These are phyloP conservation scores for Asarcornis scutulata DNA, from an alignment of 2,113 vertebrate genomes.

Conservation along the genomic window DNA sequence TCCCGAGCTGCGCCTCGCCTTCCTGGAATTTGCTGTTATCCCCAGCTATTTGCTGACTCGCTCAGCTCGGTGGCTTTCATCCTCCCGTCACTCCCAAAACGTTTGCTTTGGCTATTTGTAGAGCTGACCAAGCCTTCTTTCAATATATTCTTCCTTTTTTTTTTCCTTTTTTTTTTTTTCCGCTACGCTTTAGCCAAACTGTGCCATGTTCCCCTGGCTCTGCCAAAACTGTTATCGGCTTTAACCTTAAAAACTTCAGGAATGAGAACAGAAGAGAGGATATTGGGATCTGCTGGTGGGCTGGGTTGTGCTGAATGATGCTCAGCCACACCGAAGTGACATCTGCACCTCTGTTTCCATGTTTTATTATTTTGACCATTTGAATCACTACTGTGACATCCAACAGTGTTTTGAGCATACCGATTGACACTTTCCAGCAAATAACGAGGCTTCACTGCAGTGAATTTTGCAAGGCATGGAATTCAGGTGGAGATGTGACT, in stretches of 20 bases:
- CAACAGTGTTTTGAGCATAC: background rate
- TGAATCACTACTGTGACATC: background rate
- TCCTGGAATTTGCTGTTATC: background rate
- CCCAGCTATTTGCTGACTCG: background rate
- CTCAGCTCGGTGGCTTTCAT: fast-evolving
- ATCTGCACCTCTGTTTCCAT: background rate
- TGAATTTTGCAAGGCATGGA: background rate
- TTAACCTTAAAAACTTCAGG: background rate
- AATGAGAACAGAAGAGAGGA: background rate
- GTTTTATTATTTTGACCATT: background rate
- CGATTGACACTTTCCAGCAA: background rate
- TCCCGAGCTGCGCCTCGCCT: background rate
- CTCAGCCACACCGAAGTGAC: background rate
- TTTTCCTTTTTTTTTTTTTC: background rate
- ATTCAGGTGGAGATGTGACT: background rate
- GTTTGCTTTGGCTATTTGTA: background rate
- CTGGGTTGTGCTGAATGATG: background rate
- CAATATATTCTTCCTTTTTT: background rate
- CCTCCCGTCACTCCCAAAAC: background rate
- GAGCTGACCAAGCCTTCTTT: background rate
- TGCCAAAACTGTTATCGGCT: background rate
- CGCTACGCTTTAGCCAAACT: background rate
- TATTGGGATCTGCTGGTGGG: background rate
- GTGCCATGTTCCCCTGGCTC: background rate
- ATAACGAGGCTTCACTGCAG: fast-evolving